Conservation (phyloP, 2,113 vertebrate species). For the Eudorcas thomsonii region DNA sequence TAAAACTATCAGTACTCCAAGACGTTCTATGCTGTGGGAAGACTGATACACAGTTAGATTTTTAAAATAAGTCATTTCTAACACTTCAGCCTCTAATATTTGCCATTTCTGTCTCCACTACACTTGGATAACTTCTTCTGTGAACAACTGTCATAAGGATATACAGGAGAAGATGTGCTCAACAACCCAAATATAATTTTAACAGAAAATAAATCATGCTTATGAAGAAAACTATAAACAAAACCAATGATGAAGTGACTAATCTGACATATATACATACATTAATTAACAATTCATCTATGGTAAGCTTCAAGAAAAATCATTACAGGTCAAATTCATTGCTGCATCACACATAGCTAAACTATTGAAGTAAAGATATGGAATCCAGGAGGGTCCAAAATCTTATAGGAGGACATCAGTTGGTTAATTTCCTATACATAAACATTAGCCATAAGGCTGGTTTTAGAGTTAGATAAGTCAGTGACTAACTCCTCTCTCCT, state of each 20-base stretch:
- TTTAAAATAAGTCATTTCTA: not conserved
- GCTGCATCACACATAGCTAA: not conserved
- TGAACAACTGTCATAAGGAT: not conserved
- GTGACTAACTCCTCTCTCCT: not conserved
- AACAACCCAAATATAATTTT: not conserved
- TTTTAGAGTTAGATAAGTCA: not conserved
- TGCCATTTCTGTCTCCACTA: not conserved
- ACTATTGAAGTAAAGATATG: not conserved
- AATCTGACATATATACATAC: not conserved
- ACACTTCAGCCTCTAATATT: not conserved
- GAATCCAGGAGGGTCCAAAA: not conserved
- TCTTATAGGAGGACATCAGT: not conserved
- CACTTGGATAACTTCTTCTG: not conserved
- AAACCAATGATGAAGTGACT: not conserved
- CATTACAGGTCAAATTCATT: not conserved
- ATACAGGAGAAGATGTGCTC: not conserved
- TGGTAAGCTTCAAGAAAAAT: not conserved
- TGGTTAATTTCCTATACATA: not conserved
- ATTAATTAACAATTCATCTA: not conserved
- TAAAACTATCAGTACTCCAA: not conserved
- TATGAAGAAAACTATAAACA: not conserved
- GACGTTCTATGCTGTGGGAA: not conserved
- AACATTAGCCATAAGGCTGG: not conserved
- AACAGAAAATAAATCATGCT: not conserved
- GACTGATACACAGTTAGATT: not conserved